phyloP scores from a whole-genome alignment of 2,113 vertebrate species.

The Catharus minimus region DNA sequence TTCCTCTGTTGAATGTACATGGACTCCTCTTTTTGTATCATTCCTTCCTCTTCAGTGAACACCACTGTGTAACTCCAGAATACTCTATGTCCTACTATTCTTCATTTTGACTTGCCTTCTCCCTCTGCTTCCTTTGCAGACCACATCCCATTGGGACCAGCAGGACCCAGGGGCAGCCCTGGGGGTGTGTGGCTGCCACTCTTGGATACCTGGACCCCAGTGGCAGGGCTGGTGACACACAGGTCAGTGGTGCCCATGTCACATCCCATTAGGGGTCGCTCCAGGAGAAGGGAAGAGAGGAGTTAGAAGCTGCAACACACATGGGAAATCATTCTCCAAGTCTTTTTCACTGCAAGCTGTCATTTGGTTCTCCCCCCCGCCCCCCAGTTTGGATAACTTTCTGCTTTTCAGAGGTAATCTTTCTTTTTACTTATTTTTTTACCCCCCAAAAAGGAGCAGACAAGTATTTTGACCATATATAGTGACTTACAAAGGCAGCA shows the following conservation, averaged over 20 bases:
- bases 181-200: neutral
- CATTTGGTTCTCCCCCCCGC: neutral
- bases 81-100: neutral
- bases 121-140: neutral
- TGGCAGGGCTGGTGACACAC: neutral
- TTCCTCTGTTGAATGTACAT: neutral
- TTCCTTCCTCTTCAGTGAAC: neutral
- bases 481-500: constrained; percentile 3
- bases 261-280: neutral
- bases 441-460: neutral
- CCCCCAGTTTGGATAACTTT: neutral
- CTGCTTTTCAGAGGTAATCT: neutral
- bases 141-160: rapidly evolving
- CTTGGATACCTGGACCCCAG: neutral
- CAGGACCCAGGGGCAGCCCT: neutral
- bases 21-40: neutral
- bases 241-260: neutral
- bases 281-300: neutral
- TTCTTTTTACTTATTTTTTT: neutral
- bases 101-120: neutral
- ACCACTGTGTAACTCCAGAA: neutral
- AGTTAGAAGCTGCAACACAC: neutral
- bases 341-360: neutral
- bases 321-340: neutral
- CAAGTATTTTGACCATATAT: neutral